A percentile compares a stretch with the other conserved stretches of the same genome.
phyloP scores from a whole-genome alignment of 2,113 vertebrate species.

The Hippoglossus stenolepis region DNA sequence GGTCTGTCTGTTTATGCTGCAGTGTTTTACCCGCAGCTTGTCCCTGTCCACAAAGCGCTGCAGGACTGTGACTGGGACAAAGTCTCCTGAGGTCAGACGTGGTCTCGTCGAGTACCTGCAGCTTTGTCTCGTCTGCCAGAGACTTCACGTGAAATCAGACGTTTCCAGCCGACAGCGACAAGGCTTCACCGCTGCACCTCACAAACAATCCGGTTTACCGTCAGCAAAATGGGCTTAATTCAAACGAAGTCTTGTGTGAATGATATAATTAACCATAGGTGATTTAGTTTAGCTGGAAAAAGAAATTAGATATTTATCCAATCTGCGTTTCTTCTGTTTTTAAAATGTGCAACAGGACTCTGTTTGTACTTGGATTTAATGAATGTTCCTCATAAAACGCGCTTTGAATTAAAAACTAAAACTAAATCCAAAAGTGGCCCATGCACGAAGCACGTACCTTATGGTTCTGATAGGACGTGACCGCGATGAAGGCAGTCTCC shows the following conservation, averaged over 20 bases:
- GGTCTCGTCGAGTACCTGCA: constrained; percentile 51
- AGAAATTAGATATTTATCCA: too few species aligned
- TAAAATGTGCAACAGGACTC: too few species aligned
- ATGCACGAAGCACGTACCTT: constrained; percentile 84
- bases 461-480: constrained; percentile 98
- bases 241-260: too few species aligned
- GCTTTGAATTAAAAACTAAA: neutral
- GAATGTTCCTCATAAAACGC: neutral
- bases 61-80: constrained; percentile 7
- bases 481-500: constrained; percentile 96
- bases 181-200: constrained; percentile 21
- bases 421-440: neutral
- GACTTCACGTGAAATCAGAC: too few species aligned
- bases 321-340: too few species aligned
- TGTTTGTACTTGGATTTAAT: too few species aligned
- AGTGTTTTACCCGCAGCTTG: constrained; percentile 29
- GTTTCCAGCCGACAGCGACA: constrained; percentile 1
- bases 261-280: too few species aligned
- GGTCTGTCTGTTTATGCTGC: neutral
- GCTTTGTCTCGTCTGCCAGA: constrained; percentile 55
- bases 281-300: too few species aligned
- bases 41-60: constrained; percentile 33
- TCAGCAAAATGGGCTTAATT: neutral
- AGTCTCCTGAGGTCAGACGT: constrained; percentile 61
- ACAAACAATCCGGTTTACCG: neutral